Conservation (phyloP, 2,113 vertebrate genomes). For the Columba livia region DNA sequence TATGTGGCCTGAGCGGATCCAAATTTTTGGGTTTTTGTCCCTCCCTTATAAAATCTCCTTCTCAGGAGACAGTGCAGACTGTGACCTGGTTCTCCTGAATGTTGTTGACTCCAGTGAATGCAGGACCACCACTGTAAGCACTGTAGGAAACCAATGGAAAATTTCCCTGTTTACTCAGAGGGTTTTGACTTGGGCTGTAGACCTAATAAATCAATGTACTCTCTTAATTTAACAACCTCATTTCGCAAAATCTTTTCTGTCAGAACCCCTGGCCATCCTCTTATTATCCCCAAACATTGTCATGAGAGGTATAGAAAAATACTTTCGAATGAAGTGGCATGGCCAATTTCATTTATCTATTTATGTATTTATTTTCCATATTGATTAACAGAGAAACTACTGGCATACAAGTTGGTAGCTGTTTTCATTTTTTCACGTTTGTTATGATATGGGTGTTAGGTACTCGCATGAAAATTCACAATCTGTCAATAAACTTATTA, state of each 20-base stretch:
- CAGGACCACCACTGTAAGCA: neutral
- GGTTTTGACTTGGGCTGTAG: neutral
- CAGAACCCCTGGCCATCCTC: neutral
- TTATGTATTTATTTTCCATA: neutral
- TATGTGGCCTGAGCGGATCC: neutral
- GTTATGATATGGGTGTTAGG: neutral
- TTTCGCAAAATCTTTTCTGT: neutral
- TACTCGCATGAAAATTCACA: neutral
- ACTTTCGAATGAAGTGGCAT: neutral
- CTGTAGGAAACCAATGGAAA: neutral
- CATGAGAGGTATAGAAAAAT: neutral
- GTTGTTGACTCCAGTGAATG: neutral
- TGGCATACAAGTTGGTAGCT: neutral
- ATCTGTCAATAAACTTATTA: conserved; percentile 5
- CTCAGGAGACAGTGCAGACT: neutral
- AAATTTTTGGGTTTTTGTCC: neutral
- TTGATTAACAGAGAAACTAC: neutral
- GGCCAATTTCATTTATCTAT: neutral
- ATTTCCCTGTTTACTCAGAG: neutral
- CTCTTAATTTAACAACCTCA: neutral
- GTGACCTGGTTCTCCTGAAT: neutral
- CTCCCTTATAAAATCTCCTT: neutral
- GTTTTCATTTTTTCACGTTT: neutral
- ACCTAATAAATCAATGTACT: neutral
- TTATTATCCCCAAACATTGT: neutral